phyloP scores from a whole-genome alignment of 2,888 invertebrate genomes.

The Cephus rjabovi region DNA sequence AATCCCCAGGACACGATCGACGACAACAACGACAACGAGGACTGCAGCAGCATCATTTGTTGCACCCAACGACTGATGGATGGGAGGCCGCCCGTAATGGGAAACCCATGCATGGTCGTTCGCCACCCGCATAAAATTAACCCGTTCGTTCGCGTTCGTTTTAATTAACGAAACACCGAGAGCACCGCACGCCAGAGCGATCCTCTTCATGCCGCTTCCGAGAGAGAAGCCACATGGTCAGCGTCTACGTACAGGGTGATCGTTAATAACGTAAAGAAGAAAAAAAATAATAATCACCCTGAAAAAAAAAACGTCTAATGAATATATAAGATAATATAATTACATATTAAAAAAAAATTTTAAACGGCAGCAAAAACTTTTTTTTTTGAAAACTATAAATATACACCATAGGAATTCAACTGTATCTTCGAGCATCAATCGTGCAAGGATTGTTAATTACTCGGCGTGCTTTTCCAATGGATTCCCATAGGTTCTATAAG shows the following conservation, averaged over 20 bases:
- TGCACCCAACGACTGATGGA: conserved; percentile 49
- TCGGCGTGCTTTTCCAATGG: too few relatives aligned
- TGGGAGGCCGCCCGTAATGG: conserved; percentile 54
- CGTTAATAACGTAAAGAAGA: not conserved
- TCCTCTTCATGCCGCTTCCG: conserved; percentile 24
- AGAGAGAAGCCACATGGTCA: too few relatives aligned
- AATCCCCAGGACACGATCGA: conserved; percentile 12
- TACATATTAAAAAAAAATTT: too few relatives aligned
- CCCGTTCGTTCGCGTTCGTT: conserved; percentile 58
- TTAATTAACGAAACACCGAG: conserved; percentile 65
- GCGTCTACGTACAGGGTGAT: not conserved
- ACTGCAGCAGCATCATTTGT: conserved; percentile 42
- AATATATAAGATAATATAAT: too few relatives aligned
- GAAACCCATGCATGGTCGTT: conserved; percentile 60
- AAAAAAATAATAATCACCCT: too few relatives aligned
- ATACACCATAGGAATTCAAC: too few relatives aligned
- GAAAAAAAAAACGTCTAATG: too few relatives aligned
- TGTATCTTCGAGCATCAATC: too few relatives aligned
- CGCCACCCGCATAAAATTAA: conserved; percentile 60
- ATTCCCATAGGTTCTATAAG: too few relatives aligned
- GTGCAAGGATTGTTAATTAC: too few relatives aligned
- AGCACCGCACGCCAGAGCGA: conserved; percentile 45
- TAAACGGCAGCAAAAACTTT: too few relatives aligned
- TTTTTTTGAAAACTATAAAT: too few relatives aligned
- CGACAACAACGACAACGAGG: conserved; percentile 24